A percentile compares a stretch with the other conserved stretches of the same genome.
phyloP scores from a whole-genome alignment of 2,888 invertebrate species.

The Metellina segmentata region DNA sequence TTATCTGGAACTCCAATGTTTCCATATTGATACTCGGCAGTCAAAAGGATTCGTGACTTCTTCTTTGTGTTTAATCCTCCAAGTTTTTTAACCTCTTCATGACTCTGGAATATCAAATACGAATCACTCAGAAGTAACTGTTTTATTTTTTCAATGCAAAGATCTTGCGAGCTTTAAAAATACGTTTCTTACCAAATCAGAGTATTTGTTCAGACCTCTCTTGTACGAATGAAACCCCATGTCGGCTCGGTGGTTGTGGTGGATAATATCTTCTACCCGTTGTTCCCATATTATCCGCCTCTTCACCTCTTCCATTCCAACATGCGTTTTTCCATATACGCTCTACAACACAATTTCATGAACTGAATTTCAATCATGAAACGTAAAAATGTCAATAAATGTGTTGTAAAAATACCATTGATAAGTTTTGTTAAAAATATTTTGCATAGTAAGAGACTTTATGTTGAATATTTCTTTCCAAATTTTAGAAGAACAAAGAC shows the following conservation, averaged over 20 bases:
- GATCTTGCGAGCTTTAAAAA: too few relatives aligned
- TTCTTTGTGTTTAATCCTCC: too few relatives aligned
- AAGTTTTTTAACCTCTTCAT: constrained; percentile 26
- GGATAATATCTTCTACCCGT: not conserved
- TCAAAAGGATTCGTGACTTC: too few relatives aligned
- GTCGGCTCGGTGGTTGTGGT: constrained; percentile 51
- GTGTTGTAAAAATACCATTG: too few relatives aligned
- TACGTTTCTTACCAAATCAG: constrained; percentile 51
- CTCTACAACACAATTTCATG: not conserved
- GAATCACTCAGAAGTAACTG: too few relatives aligned
- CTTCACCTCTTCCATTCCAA: constrained; percentile 14
- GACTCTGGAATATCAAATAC: not conserved
- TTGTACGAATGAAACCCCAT: constrained; percentile 16
- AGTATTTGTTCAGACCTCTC: constrained; percentile 48
- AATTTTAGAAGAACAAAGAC: too few relatives aligned
- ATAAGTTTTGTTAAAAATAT: too few relatives aligned
- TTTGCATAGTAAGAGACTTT: too few relatives aligned
- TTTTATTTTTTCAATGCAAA: too few relatives aligned
- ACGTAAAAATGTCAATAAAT: too few relatives aligned
- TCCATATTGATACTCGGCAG: not conserved
- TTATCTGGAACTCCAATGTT: constrained; percentile 37
- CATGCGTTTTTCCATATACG: constrained; percentile 29
- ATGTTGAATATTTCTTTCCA: too few relatives aligned
- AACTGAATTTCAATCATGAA: too few relatives aligned
- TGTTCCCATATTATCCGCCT: constrained; percentile 36